phyloP scores from a whole-genome alignment of 2,797 vertebrate genomes.

The Typhlichthys eigenmanni region DNA sequence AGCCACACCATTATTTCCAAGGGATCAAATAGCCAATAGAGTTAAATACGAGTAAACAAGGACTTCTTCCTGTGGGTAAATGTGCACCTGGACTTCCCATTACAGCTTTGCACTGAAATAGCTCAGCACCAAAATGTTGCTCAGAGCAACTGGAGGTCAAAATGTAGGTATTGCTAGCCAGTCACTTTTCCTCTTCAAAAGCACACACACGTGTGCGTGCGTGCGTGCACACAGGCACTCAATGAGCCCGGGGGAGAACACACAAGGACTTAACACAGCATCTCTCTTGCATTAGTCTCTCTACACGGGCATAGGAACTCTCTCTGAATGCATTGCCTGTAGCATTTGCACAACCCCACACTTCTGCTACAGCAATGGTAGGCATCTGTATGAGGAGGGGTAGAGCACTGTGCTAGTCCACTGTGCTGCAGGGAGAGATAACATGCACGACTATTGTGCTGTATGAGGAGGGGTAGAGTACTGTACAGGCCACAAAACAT shows the following conservation, averaged over 20 bases:
- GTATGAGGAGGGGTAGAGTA: no score
- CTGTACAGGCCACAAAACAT: no score
- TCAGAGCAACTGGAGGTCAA: constrained; percentile 66
- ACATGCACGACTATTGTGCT: no score
- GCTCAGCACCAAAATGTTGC: constrained; percentile 57
- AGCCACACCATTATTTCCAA: background rate
- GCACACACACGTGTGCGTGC: constrained; percentile 16
- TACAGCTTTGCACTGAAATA: constrained; percentile 42
- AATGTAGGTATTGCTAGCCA: constrained; percentile 30
- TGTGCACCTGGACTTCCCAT: constrained; percentile 77
- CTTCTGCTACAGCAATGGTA: no score
- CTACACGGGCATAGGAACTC: constrained; percentile 1
- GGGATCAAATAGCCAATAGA: constrained; percentile 36
- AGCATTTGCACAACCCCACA: no score
- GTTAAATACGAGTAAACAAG: constrained; percentile 71
- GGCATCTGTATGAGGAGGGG: no score
- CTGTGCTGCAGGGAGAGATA: no score
- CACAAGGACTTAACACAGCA: constrained; percentile 21
- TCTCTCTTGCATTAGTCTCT: constrained; percentile 28
- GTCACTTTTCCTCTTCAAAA: constrained; percentile 29
- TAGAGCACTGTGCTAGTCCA: no score
- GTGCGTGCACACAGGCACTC: background rate
- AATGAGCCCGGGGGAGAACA: constrained; percentile 34
- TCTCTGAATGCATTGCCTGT: no score
- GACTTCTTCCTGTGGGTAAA: constrained; percentile 66